Conservation (phyloP, 2,888 invertebrate genomes). For the Netelia fuscicornis region DNA sequence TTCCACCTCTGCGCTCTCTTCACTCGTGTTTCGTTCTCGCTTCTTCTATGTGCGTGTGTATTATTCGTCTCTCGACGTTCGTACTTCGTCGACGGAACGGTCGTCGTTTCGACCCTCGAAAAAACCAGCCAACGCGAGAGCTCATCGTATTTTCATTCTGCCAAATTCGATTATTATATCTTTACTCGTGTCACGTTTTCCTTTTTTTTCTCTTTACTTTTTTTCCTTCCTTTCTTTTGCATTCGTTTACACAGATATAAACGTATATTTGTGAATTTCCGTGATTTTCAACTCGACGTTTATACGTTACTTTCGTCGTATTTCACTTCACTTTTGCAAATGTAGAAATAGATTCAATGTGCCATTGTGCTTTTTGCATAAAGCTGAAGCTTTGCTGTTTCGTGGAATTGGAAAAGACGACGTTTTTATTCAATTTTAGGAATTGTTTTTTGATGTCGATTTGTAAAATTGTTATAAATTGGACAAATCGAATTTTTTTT, state of each 20-base stretch:
- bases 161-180: conserved; percentile 34
- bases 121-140: conserved; percentile 36
- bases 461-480: no score
- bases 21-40: conserved; percentile 15
- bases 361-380: no score
- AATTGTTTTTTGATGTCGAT: no score
- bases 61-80: conserved; percentile 16
- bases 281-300: background rate
- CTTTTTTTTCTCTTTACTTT: background rate
- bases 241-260: background rate
- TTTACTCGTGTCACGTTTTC: background rate
- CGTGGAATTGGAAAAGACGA: no score
- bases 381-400: no score
- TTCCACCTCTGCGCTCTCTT: conserved; percentile 55
- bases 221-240: background rate
- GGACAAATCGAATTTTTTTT: no score
- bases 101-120: conserved; percentile 20
- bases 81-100: background rate
- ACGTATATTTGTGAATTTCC: background rate
- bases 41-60: background rate
- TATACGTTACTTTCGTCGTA: background rate
- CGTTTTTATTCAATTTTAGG: no score
- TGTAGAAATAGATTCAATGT: background rate
- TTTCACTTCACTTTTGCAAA: background rate
- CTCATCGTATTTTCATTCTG: conserved; percentile 60